phyloP scores from a whole-genome alignment of 2,888 invertebrate species.

The Mactromeris polynyma region DNA sequence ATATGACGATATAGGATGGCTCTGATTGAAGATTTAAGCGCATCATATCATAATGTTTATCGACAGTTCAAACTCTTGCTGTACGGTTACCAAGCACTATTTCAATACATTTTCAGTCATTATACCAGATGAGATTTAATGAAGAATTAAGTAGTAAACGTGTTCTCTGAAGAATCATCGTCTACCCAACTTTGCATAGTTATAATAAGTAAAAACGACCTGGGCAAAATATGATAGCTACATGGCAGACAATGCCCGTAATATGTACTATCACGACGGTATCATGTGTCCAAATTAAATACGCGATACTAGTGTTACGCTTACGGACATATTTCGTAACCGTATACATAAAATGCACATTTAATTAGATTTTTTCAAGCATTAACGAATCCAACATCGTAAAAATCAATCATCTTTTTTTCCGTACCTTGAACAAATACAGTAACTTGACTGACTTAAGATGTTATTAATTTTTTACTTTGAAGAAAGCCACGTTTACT shows the following conservation, averaged over 20 bases:
- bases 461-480: neutral
- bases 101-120: neutral
- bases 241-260: too few species aligned
- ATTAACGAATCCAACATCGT: too few species aligned
- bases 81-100: neutral
- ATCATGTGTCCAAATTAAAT: too few species aligned
- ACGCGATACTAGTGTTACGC: too few species aligned
- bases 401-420: neutral
- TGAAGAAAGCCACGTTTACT: slow-evolving; percentile 2
- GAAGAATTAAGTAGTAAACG: slow-evolving; percentile 21
- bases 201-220: too few species aligned
- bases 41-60: slow-evolving; percentile 45
- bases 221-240: too few species aligned
- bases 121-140: slow-evolving; percentile 21
- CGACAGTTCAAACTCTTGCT: neutral
- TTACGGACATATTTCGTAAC: too few species aligned
- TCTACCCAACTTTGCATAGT: too few species aligned
- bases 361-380: too few species aligned
- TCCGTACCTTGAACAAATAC: neutral
- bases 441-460: neutral
- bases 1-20: slow-evolving; percentile 59
- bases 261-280: too few species aligned
- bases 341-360: too few species aligned
- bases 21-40: slow-evolving; percentile 64
- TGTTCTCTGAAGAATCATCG: too few species aligned